Conservation (phyloP, 2,113 vertebrate species). For the Tursiops truncatus region DNA sequence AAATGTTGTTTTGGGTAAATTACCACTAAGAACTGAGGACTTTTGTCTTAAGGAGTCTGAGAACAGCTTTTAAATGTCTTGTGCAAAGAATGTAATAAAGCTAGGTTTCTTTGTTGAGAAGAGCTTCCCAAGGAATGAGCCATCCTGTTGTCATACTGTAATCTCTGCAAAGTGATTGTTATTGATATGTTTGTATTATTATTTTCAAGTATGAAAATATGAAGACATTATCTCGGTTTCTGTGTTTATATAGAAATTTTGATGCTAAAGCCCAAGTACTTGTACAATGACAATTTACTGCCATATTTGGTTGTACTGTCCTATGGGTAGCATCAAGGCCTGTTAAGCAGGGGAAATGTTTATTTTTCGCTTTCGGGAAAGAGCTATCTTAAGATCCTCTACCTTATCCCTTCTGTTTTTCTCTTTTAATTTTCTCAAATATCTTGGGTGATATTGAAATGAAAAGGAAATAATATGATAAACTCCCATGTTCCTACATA, state of each 20-base stretch:
- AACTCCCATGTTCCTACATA: not conserved
- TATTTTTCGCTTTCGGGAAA: not conserved
- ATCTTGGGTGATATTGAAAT: constrained; percentile 5
- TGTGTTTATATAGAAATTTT: constrained; percentile 10
- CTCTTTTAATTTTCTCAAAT: not conserved
- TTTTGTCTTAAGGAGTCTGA: not conserved
- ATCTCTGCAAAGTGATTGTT: not conserved
- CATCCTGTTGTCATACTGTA: not conserved
- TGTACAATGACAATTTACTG: not conserved
- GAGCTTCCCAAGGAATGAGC: not conserved
- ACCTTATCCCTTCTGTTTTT: not conserved
- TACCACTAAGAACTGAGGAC: not conserved
- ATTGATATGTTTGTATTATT: not conserved
- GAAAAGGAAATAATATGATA: constrained; percentile 10
- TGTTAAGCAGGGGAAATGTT: not conserved
- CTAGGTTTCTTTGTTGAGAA: not conserved
- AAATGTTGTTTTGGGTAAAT: not conserved
- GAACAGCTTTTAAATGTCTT: constrained; percentile 18
- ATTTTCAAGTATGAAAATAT: not conserved
- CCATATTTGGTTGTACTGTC: not conserved
- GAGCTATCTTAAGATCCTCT: not conserved
- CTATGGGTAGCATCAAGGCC: not conserved
- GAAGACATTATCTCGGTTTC: not conserved
- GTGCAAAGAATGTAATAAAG: not conserved
- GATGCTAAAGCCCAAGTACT: not conserved